Evolutionary conservation across 2,888 invertebrate species (phyloP), one percentile per base, ranked within the genome.

Genomic region (Drosophila borborema): DNA sequence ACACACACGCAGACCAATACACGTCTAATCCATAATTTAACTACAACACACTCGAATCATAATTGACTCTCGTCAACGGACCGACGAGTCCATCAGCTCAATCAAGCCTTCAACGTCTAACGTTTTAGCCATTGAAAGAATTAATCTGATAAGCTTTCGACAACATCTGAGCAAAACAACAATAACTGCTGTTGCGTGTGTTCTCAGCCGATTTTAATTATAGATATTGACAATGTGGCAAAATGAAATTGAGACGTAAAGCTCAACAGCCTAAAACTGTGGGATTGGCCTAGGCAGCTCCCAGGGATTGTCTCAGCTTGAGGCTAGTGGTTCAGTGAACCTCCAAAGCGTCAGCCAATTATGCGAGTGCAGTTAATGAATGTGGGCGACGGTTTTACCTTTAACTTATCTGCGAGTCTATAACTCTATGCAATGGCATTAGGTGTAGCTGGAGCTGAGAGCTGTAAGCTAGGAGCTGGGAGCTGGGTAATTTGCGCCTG

Each of bases 301-400:
- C 70, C 59, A 84, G 77, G 72, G 71, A 73, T 83, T 86, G 83
- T 66, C 64, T 69, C 36, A 51, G 38, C 41, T 43, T 48, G 48
- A 12, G 48, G 0, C 43, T 59, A 43, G 28, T 48, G 76, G 86
- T 81, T 87, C 82, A 78, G 55, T 85, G 75, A 84, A 80, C 84
- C 72, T 72, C 69, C 66, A 38, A 69, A 69, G 70, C 76, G 74
- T 79, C 65, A 72, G 86, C 89, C 86, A 86, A 86, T 86, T 89
- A 89, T 86, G 82, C 86, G 85, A 81, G 71, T 79, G 81, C 79
- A 84, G 89, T 77, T 86, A 86, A 86, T 89, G 86, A 86, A 86
- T 86, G 86, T 86, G 89, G 86, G 86, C 86, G 86, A 85, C 61
- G 41, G 43, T 51, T 53, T 74, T 86, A 76, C 74, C 86, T 78